Evolutionary conservation across 2,113 vertebrate species (phyloP).

Genomic region (Pipra filicauda): DNA sequence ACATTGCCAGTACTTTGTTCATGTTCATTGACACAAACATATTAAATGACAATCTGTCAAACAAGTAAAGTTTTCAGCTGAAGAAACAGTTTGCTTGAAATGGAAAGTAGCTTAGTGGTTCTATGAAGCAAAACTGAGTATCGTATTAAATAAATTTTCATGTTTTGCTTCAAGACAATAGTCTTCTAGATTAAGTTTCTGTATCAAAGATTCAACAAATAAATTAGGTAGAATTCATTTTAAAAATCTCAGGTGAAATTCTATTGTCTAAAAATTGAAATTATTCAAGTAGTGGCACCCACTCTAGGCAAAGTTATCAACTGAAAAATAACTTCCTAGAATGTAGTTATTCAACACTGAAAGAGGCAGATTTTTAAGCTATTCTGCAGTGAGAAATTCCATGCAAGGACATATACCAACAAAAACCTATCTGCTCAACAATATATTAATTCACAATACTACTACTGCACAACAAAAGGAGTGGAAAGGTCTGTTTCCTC

Average conservation of each 20-base stretch:
- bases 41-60: neutral
- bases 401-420: neutral
- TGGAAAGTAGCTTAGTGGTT: neutral
- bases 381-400: neutral
- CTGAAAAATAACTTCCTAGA: neutral
- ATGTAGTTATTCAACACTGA: neutral
- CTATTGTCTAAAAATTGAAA: neutral
- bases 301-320: neutral
- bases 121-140: neutral
- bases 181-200: neutral
- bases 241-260: neutral
- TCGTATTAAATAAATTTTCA: neutral
- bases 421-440: neutral
- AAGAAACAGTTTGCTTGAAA: neutral
- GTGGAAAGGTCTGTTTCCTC: neutral
- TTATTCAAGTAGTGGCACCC: neutral
- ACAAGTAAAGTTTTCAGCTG: neutral
- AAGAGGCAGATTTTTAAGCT: neutral
- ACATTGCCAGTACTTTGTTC: neutral
- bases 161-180: neutral
- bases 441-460: neutral
- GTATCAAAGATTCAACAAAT: neutral
- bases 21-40: neutral
- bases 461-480: neutral
- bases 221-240: neutral